Conservation (phyloP, 2,797 vertebrate genomes). For the Pseudocheirus occidentalis region DNA sequence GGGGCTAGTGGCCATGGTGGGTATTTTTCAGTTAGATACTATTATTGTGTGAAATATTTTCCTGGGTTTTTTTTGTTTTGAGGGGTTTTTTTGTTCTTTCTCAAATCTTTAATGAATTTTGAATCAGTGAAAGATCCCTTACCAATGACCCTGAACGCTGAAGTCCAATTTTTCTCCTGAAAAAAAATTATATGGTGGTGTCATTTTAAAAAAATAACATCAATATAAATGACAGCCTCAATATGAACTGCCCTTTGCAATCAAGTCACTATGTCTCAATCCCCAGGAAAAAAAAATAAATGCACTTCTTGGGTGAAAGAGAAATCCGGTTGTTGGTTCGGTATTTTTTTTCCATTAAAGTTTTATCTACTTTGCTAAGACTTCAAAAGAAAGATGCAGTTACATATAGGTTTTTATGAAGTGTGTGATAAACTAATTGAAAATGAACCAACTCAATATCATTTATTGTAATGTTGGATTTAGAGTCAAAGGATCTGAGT, state of each 20-base stretch:
- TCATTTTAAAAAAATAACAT: conserved; percentile 81
- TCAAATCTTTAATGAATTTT: conserved; percentile 82
- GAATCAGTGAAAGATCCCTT: conserved; percentile 81
- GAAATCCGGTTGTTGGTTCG: conserved; percentile 56
- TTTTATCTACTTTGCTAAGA: conserved; percentile 59
- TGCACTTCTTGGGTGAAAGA: conserved; percentile 71
- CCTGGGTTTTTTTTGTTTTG: background rate
- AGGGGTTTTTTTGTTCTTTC: conserved; percentile 20
- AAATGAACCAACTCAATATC: conserved; percentile 46
- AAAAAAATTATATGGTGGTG: conserved; percentile 79
- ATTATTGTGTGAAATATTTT: background rate
- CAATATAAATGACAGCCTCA: conserved; percentile 83
- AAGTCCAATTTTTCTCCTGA: conserved; percentile 81
- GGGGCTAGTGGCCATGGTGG: background rate
- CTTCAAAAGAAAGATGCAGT: conserved; percentile 39
- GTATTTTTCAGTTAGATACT: conserved; percentile 54
- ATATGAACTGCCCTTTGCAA: conserved; percentile 82
- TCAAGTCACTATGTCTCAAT: conserved; percentile 76
- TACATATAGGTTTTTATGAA: conserved; percentile 31
- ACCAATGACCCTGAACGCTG: conserved; percentile 80
- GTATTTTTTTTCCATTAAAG: conserved; percentile 69
- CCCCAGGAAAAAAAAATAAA: conserved; percentile 74
- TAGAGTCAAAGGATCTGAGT: background rate
- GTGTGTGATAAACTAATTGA: conserved; percentile 43
- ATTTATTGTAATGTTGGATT: conserved; percentile 45